Base-by-base conservation (phyloP, 2,113 vertebrate species). In the Miniopterus natalensis region DNA sequence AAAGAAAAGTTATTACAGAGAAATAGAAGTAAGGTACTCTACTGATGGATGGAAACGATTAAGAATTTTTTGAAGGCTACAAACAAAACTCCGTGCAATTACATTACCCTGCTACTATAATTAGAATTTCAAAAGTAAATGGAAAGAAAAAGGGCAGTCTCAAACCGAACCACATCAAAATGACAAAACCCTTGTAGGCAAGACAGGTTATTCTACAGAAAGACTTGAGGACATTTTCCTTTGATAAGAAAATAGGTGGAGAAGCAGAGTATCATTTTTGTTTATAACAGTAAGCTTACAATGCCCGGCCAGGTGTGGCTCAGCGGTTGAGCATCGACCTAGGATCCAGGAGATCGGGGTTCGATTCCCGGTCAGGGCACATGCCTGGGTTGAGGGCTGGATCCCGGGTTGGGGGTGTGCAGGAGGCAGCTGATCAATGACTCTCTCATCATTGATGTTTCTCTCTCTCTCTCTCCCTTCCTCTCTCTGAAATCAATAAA, bases 91-190 rank as follows among this genome's bases (percentile, higher is more conserved):
- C 68, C 11, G 12, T 29, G 31, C 27, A 91, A 68, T 53, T 70
- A 74, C 92, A 94, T 77, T 66, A n/a, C 29, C 42, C 29, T 84
- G 31, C n/a, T 85, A 25, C 68, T 73, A 71, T 84, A 92, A 81
- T 70, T 25, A 79, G n/a, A 88, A 86, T 66, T 87, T 51, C 20
- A 45, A 45, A 90, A 88, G 40, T 8, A 59, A 81, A 68, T 51
- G 29, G 59, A n/a, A 92, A 90, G 63, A 4, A 90, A 85, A 70
- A 66, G 2, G 8, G 1, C 6, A 71, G 11, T 11, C 4, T 7
- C 57, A 80, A 63, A 84, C 11, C 7, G 14, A 85, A 78, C 40
- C 42, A 21, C 4, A n/a, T 45, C 31, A 47, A 71, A 93, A 84
- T 6, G 12, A n/a, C 18, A 78, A 51, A 70, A 90, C 17, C 94